These are phyloP conservation scores for Heliocidaris tuberculata DNA, from an alignment of 35 echinoderm and acorn worm species.

Conservation along the genomic window DNA sequence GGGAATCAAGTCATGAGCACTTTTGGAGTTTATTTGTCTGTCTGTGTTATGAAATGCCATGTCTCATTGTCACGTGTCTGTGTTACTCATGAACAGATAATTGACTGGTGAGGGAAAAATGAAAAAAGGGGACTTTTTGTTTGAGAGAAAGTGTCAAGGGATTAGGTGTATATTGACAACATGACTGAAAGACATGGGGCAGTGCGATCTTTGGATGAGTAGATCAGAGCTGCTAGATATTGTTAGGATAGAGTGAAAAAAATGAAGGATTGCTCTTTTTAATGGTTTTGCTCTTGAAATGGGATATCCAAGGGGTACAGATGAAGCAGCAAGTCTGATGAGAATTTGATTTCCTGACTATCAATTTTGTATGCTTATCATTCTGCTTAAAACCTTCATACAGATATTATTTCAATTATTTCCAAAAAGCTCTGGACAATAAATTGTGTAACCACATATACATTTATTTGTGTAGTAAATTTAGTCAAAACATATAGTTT, in stretches of 20 bases:
- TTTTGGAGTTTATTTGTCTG: neutral
- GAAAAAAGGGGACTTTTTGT: neutral
- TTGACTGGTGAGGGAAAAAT: neutral
- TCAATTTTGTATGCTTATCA: too few relatives aligned
- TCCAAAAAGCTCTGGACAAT: too few relatives aligned
- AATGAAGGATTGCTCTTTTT: too few relatives aligned
- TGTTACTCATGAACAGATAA: neutral
- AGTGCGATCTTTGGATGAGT: neutral
- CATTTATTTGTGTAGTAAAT: neutral
- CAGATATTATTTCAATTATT: too few relatives aligned
- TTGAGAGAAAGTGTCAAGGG: neutral
- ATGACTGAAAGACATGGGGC: neutral
- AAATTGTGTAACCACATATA: too few relatives aligned
- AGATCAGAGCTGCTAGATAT: neutral
- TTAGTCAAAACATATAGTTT: neutral
- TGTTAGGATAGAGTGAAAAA: too few relatives aligned
- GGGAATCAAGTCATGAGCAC: neutral
- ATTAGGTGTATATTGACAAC: neutral
- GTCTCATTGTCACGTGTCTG: neutral
- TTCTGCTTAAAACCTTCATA: too few relatives aligned
- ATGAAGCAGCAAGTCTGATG: neutral
- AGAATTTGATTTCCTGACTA: too few relatives aligned
- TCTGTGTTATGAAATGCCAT: neutral
- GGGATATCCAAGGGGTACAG: neutral
- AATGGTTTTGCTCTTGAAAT: too few relatives aligned